Evolutionary conservation across 35 echinoderm and acorn worm genomes (phyloP).

Genomic region (Acanthaster planci): DNA sequence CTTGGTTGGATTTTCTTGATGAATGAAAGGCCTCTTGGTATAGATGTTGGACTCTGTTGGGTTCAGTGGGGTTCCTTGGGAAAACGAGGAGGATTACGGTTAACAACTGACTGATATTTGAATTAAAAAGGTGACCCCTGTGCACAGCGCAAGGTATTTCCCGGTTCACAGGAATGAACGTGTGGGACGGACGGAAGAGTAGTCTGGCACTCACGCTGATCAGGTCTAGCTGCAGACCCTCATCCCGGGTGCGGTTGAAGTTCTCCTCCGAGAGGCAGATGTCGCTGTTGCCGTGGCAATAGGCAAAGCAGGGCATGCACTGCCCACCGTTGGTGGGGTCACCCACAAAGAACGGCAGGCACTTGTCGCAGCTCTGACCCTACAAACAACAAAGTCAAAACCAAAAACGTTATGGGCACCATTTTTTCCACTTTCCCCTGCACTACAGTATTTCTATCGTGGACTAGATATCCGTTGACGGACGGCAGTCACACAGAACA

Average conservation of each 20-base stretch:
- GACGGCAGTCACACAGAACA: too few species aligned
- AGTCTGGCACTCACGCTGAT: conserved; percentile 30
- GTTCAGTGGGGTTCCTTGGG: too few species aligned
- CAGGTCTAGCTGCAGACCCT: not conserved
- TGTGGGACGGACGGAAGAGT: not conserved
- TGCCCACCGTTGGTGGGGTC: conserved; percentile 54
- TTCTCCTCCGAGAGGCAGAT: conserved; percentile 53
- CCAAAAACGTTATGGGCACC: too few species aligned
- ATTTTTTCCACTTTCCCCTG: too few species aligned
- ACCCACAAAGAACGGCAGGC: conserved; percentile 74
- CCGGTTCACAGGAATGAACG: not conserved
- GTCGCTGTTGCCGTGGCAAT: conserved; percentile 79
- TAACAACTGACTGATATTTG: too few species aligned
- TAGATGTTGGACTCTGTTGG: too few species aligned
- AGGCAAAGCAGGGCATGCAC: conserved; percentile 51
- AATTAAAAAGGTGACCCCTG: not conserved
- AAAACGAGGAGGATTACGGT: too few species aligned
- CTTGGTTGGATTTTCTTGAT: too few species aligned
- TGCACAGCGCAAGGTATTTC: not conserved
- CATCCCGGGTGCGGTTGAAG: not conserved
- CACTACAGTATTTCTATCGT: too few species aligned
- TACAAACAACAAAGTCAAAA: conserved; percentile 40
- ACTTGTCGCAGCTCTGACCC: conserved; percentile 78
- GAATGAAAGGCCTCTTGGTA: too few species aligned
- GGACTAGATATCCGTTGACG: too few species aligned